phyloP scores from a whole-genome alignment of 2,888 invertebrate species.

The Athalia cordata region DNA sequence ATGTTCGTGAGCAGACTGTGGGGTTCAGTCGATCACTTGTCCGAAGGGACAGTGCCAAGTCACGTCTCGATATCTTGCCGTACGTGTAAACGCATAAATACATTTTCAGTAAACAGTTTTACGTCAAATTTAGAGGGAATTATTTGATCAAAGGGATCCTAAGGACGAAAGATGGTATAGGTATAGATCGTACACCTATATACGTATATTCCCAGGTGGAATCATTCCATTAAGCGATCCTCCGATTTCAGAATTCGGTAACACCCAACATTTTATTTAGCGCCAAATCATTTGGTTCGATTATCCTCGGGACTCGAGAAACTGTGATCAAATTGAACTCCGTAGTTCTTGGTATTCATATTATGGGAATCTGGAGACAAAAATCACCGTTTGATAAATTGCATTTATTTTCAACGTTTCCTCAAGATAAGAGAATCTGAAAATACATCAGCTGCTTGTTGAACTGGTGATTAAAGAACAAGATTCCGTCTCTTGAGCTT shows the following conservation, averaged over 20 bases:
- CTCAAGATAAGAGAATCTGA: neutral
- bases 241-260: no score
- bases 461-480: slow-evolving; percentile 40
- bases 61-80: slow-evolving; percentile 32
- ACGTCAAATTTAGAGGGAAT: neutral
- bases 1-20: slow-evolving; percentile 31
- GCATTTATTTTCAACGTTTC: slow-evolving; percentile 6
- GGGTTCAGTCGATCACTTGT: slow-evolving; percentile 8
- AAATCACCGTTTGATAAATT: neutral
- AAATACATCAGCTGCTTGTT: slow-evolving; percentile 26
- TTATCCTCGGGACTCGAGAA: no score
- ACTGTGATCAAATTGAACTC: no score
- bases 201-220: no score
- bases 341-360: no score
- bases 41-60: slow-evolving; percentile 39
- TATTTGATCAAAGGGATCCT: slow-evolving; percentile 8
- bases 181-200: no score
- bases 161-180: neutral
- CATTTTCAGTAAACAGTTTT: slow-evolving; percentile 21
- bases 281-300: no score
- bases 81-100: slow-evolving; percentile 41
- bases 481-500: slow-evolving; percentile 31
- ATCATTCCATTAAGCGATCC: no score
- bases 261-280: no score
- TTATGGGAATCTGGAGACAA: no score